Evolutionary conservation across 2,888 invertebrate genomes (phyloP).

Genomic region (Anthrax anthrax): DNA sequence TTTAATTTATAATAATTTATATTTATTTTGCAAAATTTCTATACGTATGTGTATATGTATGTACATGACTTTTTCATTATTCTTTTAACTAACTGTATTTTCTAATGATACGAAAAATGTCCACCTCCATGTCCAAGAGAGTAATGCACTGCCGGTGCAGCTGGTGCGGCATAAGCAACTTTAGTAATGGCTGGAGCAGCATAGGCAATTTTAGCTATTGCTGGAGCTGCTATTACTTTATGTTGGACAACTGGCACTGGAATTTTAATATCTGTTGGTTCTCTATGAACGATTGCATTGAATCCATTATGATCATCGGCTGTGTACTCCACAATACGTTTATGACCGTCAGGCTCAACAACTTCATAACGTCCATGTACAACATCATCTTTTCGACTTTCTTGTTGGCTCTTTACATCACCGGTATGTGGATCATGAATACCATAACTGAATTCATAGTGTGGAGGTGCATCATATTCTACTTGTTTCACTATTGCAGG

Average conservation of each 20-base stretch:
- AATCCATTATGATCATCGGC: slow-evolving; percentile 40
- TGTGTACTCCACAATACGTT: slow-evolving; percentile 39
- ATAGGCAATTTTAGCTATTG: slow-evolving; percentile 10
- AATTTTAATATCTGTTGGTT: slow-evolving; percentile 33
- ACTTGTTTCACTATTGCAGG: slow-evolving; percentile 13
- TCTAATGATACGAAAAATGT: background rate
- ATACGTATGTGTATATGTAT: too few relatives aligned
- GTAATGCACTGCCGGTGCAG: too few relatives aligned
- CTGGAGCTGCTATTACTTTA: slow-evolving; percentile 15
- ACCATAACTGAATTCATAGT: slow-evolving; percentile 37
- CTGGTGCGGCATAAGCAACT: slow-evolving; percentile 14
- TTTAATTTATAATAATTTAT: background rate
- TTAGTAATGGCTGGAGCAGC: slow-evolving; percentile 16
- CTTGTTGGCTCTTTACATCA: slow-evolving; percentile 39
- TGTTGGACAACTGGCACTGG: slow-evolving; percentile 21
- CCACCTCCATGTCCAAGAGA: background rate
- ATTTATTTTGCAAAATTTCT: background rate
- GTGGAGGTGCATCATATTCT: slow-evolving; percentile 31
- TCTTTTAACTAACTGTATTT: background rate
- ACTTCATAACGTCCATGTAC: slow-evolving; percentile 39
- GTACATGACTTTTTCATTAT: background rate
- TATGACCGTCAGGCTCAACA: slow-evolving; percentile 39
- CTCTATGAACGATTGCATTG: slow-evolving; percentile 38
- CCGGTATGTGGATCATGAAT: slow-evolving; percentile 39
- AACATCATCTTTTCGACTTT: slow-evolving; percentile 37